phyloP scores from a whole-genome alignment of 1,140 invertebrate genomes.

The Sesamia nonagrioides region DNA sequence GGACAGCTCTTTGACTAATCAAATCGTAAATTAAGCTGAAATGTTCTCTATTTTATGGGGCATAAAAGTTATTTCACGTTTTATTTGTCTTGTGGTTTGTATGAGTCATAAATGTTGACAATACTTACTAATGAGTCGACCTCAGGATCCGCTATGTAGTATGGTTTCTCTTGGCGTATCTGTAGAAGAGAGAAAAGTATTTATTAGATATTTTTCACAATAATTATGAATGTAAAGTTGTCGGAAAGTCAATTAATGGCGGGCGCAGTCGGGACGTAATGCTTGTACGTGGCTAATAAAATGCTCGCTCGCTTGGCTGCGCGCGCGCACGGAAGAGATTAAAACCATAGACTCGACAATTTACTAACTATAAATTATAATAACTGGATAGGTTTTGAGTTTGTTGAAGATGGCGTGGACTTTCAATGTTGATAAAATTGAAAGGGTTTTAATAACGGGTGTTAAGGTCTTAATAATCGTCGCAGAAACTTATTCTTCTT shows the following conservation, averaged over 20 bases:
- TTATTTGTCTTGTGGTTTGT: constrained; percentile 66
- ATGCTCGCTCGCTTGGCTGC: constrained; percentile 72
- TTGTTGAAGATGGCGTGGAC: constrained; percentile 4
- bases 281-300: constrained; percentile 72
- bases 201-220: constrained; percentile 40
- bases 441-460: background rate
- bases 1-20: constrained; percentile 80
- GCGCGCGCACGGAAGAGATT: constrained; percentile 66
- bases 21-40: constrained; percentile 83
- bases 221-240: constrained; percentile 40
- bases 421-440: background rate
- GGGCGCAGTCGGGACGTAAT: constrained; percentile 63
- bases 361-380: constrained; percentile 34
- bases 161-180: constrained; percentile 99
- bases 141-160: constrained; percentile 99
- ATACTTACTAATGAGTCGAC: constrained; percentile 98
- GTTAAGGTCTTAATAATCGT: background rate
- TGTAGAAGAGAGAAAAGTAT: constrained; percentile 90
- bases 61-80: constrained; percentile 72
- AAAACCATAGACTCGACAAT: constrained; percentile 48
- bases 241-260: constrained; percentile 58
- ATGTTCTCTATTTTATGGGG: constrained; percentile 80
- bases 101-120: constrained; percentile 28
- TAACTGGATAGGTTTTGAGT: constrained; percentile 21
- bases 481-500: background rate